These are phyloP conservation scores for Nymphalis urticae DNA, from an alignment of 2,888 invertebrate species.

Conservation along the genomic window DNA sequence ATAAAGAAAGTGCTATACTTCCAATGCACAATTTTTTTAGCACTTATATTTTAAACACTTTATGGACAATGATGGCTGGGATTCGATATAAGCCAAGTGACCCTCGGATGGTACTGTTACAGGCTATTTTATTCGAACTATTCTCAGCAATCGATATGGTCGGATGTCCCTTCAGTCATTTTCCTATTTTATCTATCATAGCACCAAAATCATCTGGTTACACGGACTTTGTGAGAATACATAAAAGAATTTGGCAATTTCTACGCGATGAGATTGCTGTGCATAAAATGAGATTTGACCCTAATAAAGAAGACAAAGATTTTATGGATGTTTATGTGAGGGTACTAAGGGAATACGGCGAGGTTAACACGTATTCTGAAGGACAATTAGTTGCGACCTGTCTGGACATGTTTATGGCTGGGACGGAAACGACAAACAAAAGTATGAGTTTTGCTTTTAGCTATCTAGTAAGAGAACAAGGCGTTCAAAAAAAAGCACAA, in stretches of 20 bases:
- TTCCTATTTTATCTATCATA: constrained; percentile 86
- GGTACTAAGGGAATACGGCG: constrained; percentile 83
- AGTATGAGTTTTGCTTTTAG: constrained; percentile 89
- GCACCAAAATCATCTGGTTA: constrained; percentile 90
- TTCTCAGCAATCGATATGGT: constrained; percentile 90
- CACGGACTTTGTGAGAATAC: constrained; percentile 86
- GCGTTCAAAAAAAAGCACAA: constrained; percentile 88
- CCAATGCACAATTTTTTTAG: constrained; percentile 89
- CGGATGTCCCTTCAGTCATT: constrained; percentile 89
- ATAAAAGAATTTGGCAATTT: constrained; percentile 87
- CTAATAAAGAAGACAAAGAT: constrained; percentile 84
- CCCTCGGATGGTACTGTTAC: constrained; percentile 84
- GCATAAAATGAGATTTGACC: constrained; percentile 84
- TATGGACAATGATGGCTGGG: constrained; percentile 93
- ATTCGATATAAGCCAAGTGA: constrained; percentile 87
- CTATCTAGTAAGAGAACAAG: constrained; percentile 86
- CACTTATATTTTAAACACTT: constrained; percentile 88
- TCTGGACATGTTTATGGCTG: constrained; percentile 93
- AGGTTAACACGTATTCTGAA: constrained; percentile 83
- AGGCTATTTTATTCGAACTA: constrained; percentile 85
- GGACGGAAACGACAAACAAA: constrained; percentile 92
- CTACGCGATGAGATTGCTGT: constrained; percentile 85
- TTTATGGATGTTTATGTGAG: constrained; percentile 91
- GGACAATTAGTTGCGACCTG: constrained; percentile 89
- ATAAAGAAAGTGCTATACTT: constrained; percentile 72